Conservation (phyloP, 2,113 vertebrate genomes). For the Cebidichthys violaceus region DNA sequence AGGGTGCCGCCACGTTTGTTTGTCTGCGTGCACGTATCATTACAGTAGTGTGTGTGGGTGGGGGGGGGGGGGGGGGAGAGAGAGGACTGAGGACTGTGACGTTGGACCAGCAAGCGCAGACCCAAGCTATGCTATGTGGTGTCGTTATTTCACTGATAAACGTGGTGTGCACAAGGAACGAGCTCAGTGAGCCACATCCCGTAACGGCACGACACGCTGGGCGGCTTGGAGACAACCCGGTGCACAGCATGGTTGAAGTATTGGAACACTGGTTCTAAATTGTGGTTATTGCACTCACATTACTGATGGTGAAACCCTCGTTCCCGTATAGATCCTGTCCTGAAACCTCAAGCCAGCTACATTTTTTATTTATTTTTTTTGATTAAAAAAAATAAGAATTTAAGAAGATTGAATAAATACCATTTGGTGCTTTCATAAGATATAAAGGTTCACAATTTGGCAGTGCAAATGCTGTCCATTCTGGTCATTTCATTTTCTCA, state of each 20-base stretch:
- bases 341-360: background rate
- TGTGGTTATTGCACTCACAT: background rate
- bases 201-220: background rate
- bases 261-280: background rate
- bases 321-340: background rate
- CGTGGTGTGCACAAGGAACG: background rate
- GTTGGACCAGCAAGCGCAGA: background rate
- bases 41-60: background rate
- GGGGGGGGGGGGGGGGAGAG: background rate
- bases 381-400: too few species aligned
- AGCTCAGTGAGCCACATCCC: constrained; percentile 18
- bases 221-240: constrained; percentile 2
- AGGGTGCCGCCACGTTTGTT: background rate
- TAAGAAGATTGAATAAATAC: background rate
- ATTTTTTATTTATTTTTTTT: too few species aligned
- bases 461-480: background rate
- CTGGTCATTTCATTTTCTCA: background rate
- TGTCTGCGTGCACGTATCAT: background rate
- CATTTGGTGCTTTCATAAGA: background rate
- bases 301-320: background rate
- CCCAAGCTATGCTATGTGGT: background rate
- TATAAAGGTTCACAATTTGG: background rate
- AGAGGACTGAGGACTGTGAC: background rate
- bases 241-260: constrained; percentile 10
- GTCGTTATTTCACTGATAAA: background rate